Evolutionary conservation across 1,140 invertebrate species (phyloP), one percentile per base, ranked within the genome.

Genomic region (Bombus picipes): DNA sequence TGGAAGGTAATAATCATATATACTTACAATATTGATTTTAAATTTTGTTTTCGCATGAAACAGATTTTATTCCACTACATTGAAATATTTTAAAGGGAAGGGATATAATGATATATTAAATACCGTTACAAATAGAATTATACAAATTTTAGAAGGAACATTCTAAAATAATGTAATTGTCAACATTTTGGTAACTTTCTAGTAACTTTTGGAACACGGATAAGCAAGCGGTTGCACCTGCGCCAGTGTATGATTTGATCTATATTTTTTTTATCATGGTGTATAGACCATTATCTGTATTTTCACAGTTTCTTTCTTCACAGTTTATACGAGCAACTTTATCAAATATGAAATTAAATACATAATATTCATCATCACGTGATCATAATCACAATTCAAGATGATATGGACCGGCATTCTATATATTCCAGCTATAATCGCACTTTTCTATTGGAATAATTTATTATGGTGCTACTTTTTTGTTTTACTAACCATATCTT

Each of bases 401-500:
- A 85, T 75, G 84, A 62, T 81, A 13, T 70, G 76, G n/a, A 28
- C n/a, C n/a, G 22, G 43, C 66, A 43, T 81, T 81, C 43, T 85
- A 9, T 85, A 72, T 28, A 34, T 81, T 59, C 43, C 72, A 68
- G 28, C 66, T 37, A 22, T 85, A 41, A 59, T 39, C 22, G 41
- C 37, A 0, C 68, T 85, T 22, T 81, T 85, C 47, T 85, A 87
- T 76, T 93, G 90, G 89, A 90, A 90, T 66, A 88, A 88, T 65
- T 81, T 94, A 43, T 72, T 93, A 32, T 94, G 90, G 92, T 93
- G 92, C 79, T 93, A 84, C 62, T 86, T 94, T 79, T 94, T 92
- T 81, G 53, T 83, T 78, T 47, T 94, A 32, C 87, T 95, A 82
- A 95, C 95, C 68, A 41, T 94, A 10, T 93, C 93, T 13, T 93